Base-by-base conservation (phyloP, 2,797 vertebrate species). In the Picus viridis region DNA sequence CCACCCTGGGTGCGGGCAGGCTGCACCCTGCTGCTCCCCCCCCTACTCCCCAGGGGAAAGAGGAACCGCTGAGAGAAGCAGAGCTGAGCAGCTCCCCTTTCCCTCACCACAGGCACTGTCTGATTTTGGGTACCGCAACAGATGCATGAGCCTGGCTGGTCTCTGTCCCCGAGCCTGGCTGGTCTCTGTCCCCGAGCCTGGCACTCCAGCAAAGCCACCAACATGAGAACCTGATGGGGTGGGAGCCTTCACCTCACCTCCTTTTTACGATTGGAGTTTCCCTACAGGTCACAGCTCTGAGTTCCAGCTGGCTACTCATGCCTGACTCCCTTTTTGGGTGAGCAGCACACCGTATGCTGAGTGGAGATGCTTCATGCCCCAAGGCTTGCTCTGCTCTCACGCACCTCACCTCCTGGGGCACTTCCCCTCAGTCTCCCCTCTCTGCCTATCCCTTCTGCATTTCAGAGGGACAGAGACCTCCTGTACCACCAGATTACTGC, bases 1-100 rank as follows among this genome's bases (percentile, higher is more conserved):
- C 36, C 71, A 43, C 58, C 54, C 64, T 17, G 41, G 30, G 39
- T 1, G 0, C 0, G 4, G 45, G 15, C 56, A 58, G 64, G 13
- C 76, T 63, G 80, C 23, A n/a, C 65, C n/a, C 36, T 51, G 19
- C 49, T 8, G 49, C 49, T 51, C 23, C 49, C 23, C 39, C 57
- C 53, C 2, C 54, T 2, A 0, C 69, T 69, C 47, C 20, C 24
- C 51, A 20, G 24, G 47, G 56, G 62, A 73, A 93, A 49, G 23
- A 26, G 23, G 43, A 56, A 39, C 19, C 11, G 3, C 43, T n/a
- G 65, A 49, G 75, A 68, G 81, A 91, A 56, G 68, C 20, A 2
- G 54, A 0, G 0, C 45, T 0, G 0, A 71, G 63, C 54, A 41
- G 34, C 30, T 15, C 32, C 30, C 9, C 10, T 29, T 26, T 27